Evolutionary conservation across 2,888 invertebrate genomes (phyloP), one percentile per base, ranked within the genome.

Genomic region (Ypsolopha sequella): DNA sequence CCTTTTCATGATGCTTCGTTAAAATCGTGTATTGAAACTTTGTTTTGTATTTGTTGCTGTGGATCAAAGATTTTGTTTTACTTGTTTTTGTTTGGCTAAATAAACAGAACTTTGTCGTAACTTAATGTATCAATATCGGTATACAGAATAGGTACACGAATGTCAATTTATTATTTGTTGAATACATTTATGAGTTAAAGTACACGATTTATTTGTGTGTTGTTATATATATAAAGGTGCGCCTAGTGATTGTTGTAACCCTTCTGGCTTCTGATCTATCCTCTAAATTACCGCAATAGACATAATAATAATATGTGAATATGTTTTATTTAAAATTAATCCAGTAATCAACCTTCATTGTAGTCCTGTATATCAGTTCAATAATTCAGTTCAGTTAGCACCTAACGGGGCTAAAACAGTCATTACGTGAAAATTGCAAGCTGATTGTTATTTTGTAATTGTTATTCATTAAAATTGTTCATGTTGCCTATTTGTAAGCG

Each of bases 401-500:
- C 48, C n/a, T 39, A 48, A 34, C 36, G 58, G 71, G 80, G 73
- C 71, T 70, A 81, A 80, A 76, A 73, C 73, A 60, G 59, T 74
- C 75, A 77, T 74, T 76, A 78, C 55, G 66, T 64, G 52, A 48
- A 52, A 53, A 62, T 70, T 72, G 63, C 66, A 70, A 56, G 60
- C 52, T 56, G 49, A 58, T 60, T 56, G 55, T 58, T 51, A 53
- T 52, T 54, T 47, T 51, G 47, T 51, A 50, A 41, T 36, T 50
- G 50, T 54, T 54, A 36, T 10, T 24, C 64, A 54, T 62, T 58
- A 57, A 47, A 59, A 57, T 70, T 64, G 74, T 78, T 80, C 65
- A 65, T 73, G 75, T 82, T 84, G 64, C 45, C 50, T 80, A 69
- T 59, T 75, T 80, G 55, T 84, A 86, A 79, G 81, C 55, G 71